A percentile compares a stretch with the other conserved stretches of the same genome.
Evolutionary conservation across 2,888 invertebrate genomes (phyloP).

Genomic region (Drosophila dives): DNA sequence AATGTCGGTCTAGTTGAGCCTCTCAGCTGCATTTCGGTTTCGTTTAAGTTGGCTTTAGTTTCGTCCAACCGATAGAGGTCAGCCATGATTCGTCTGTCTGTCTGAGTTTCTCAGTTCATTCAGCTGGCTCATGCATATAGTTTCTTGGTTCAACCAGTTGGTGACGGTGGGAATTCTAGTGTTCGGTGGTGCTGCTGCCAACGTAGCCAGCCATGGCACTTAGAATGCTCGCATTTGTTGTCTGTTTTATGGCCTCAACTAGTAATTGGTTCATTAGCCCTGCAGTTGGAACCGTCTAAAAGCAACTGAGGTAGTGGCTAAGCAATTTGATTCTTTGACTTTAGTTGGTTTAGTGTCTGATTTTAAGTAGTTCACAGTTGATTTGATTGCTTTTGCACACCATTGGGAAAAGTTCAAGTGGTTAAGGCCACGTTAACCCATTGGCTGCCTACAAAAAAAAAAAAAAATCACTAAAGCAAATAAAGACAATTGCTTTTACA

Average conservation of each 20-base stretch:
- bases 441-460: neutral
- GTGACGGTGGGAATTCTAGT: constrained; percentile 74
- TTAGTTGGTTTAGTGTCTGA: constrained; percentile 43
- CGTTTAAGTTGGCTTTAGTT: constrained; percentile 65
- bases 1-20: constrained; percentile 76
- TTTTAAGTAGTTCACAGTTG: constrained; percentile 60
- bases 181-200: constrained; percentile 20
- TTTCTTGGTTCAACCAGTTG: constrained; percentile 29
- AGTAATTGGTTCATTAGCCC: constrained; percentile 80
- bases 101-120: constrained; percentile 37
- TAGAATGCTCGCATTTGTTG: constrained; percentile 63
- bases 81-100: constrained; percentile 66
- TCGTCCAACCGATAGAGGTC: constrained; percentile 67
- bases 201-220: constrained; percentile 41
- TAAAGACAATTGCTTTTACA: constrained; percentile 6
- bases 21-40: constrained; percentile 71
- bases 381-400: constrained; percentile 40
- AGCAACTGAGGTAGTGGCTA: constrained; percentile 52
- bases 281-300: constrained; percentile 51
- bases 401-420: constrained; percentile 36
- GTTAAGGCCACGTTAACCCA: constrained; percentile 39
- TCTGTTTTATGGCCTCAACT: constrained; percentile 70
- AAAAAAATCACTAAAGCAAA: constrained; percentile 1
- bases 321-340: constrained; percentile 62
- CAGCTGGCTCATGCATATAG: constrained; percentile 44